These are phyloP conservation scores for Drosophila mercatorum DNA, from an alignment of 2,888 invertebrate species.

Conservation along the genomic window DNA sequence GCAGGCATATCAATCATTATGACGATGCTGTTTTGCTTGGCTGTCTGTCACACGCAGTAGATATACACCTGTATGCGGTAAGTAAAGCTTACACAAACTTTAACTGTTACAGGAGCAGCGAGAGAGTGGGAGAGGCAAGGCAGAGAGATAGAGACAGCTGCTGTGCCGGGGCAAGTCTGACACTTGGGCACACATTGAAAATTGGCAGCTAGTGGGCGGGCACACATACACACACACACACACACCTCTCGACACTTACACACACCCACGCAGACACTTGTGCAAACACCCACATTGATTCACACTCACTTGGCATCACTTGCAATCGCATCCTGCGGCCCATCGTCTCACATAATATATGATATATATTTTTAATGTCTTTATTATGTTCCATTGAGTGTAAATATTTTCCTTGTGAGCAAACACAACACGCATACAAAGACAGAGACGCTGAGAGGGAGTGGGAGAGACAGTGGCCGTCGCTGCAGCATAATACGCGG, in stretches of 20 bases:
- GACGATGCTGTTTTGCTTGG: slow-evolving; percentile 41
- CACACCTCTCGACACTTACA: background rate
- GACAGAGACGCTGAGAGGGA: slow-evolving; percentile 4
- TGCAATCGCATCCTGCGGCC: slow-evolving; percentile 34
- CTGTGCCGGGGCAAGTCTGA: background rate
- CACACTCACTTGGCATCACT: slow-evolving; percentile 11
- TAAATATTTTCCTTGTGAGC: slow-evolving; percentile 73
- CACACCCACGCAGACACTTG: slow-evolving; percentile 6
- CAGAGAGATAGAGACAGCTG: slow-evolving; percentile 1
- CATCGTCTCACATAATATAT: slow-evolving; percentile 48
- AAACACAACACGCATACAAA: slow-evolving; percentile 31
- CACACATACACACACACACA: slow-evolving; percentile 32
- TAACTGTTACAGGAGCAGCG: slow-evolving; percentile 25
- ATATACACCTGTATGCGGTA: slow-evolving; percentile 31
- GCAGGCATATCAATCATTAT: slow-evolving; percentile 53
- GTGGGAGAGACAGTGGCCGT: background rate
- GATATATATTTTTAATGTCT: slow-evolving; percentile 79
- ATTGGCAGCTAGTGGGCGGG: slow-evolving; percentile 64
- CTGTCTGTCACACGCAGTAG: slow-evolving; percentile 43
- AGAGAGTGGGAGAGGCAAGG: background rate
- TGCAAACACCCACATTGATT: slow-evolving; percentile 2
- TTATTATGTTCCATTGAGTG: slow-evolving; percentile 81
- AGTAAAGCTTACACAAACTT: slow-evolving; percentile 44
- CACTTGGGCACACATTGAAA: slow-evolving; percentile 48
- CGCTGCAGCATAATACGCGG: slow-evolving; percentile 58